These are phyloP conservation scores for Clarias batrachus DNA, from an alignment of 2,113 vertebrate genomes.

Conservation along the genomic window DNA sequence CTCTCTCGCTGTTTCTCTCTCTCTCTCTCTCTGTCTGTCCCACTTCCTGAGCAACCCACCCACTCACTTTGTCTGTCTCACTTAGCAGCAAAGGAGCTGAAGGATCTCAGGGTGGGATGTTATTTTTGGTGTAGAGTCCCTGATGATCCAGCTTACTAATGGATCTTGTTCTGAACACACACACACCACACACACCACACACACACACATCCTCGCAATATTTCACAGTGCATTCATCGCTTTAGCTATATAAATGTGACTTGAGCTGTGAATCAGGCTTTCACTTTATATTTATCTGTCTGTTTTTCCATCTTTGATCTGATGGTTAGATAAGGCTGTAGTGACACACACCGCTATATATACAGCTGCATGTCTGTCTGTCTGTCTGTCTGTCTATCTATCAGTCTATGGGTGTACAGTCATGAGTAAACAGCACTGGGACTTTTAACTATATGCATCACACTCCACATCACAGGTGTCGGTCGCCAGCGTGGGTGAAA, in stretches of 20 bases:
- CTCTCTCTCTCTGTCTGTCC: background rate
- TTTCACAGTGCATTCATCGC: background rate
- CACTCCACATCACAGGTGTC: too few species aligned
- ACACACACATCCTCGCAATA: background rate
- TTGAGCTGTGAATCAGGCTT: background rate
- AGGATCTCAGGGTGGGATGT: background rate
- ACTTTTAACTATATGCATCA: too few species aligned
- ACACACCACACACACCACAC: background rate
- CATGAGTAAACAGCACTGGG: background rate
- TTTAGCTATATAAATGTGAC: background rate
- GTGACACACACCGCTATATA: background rate
- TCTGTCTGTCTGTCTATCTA: background rate
- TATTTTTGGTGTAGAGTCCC: constrained; percentile 7
- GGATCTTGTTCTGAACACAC: background rate
- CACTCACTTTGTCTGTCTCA: background rate
- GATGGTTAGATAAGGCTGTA: background rate
- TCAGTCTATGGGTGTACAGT: background rate
- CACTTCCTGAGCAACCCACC: background rate
- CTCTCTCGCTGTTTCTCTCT: background rate
- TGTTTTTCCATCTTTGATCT: background rate
- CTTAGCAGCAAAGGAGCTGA: constrained; percentile 5
- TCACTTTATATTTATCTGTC: background rate
- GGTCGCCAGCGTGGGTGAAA: too few species aligned
- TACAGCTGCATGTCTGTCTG: background rate
- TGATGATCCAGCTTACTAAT: constrained; percentile 15